phyloP scores from a whole-genome alignment of 2,888 invertebrate genomes.

The Diogma glabrata region DNA sequence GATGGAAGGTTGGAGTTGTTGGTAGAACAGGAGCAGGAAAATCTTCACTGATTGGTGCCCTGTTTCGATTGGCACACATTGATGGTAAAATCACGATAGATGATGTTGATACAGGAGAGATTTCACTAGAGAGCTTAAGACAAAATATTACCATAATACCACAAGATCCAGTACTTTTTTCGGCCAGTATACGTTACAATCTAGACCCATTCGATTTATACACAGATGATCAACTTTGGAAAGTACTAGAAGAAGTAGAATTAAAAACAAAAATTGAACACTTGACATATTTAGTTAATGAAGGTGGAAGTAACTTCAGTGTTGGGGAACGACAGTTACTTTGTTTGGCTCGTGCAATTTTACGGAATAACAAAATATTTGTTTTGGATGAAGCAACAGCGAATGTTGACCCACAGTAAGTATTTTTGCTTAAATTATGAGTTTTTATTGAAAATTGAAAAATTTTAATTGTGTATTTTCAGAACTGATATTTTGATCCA shows the following conservation, averaged over 20 bases:
- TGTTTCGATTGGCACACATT: conserved; percentile 63
- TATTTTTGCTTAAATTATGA: too few species aligned
- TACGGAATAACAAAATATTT: conserved; percentile 49
- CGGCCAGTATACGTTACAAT: conserved; percentile 3
- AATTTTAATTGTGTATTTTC: too few species aligned
- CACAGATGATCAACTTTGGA: conserved; percentile 32
- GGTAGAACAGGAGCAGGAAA: conserved; percentile 80
- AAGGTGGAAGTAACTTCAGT: conserved; percentile 49
- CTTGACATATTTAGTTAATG: conserved; percentile 43
- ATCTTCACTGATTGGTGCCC: conserved; percentile 62
- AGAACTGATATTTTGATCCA: conserved; percentile 2
- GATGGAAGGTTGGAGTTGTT: conserved; percentile 63
- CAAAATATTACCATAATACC: conserved; percentile 46
- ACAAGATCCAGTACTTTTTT: conserved; percentile 39
- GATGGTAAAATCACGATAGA: conserved; percentile 64
- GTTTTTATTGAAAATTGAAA: too few species aligned
- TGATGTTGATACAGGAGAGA: conserved; percentile 42
- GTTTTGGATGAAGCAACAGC: conserved; percentile 61
- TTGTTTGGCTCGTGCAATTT: conserved; percentile 53
- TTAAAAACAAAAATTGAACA: conserved; percentile 38
- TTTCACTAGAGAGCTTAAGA: conserved; percentile 40
- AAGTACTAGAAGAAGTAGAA: conserved; percentile 39
- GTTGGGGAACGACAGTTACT: conserved; percentile 33
- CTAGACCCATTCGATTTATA: conserved; percentile 28
- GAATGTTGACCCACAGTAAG: conserved; percentile 50